phyloP scores from a whole-genome alignment of 2,888 invertebrate genomes.

The Euzetes globulus region DNA sequence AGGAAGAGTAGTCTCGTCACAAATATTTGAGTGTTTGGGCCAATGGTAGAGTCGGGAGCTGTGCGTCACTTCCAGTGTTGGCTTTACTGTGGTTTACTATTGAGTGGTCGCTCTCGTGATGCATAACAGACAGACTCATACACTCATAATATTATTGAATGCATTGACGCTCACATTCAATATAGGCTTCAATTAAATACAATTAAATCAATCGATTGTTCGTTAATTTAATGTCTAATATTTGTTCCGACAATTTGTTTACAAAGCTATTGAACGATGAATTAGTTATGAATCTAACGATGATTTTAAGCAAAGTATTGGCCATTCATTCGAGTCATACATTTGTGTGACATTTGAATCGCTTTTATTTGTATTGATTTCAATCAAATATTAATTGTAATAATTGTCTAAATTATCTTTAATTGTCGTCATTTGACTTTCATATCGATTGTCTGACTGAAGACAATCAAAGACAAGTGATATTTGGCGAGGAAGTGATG shows the following conservation, averaged over 20 bases:
- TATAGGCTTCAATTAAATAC: too few species aligned
- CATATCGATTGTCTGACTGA: neutral
- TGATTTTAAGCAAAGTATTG: neutral
- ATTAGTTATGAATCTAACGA: neutral
- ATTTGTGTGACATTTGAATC: neutral
- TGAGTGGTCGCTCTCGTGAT: too few species aligned
- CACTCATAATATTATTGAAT: too few species aligned
- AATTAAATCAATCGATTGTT: neutral
- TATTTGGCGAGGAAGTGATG: neutral
- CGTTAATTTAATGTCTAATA: neutral
- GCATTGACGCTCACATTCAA: too few species aligned
- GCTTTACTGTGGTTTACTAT: too few species aligned
- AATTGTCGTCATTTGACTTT: too few species aligned
- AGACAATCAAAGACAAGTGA: neutral
- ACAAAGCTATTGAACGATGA: neutral
- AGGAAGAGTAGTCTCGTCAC: too few species aligned
- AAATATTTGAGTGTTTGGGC: too few species aligned
- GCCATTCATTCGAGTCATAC: neutral
- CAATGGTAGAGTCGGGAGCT: too few species aligned
- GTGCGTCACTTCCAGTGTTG: too few species aligned
- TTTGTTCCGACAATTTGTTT: neutral
- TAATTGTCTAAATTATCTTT: neutral
- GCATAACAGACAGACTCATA: too few species aligned
- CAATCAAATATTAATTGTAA: neutral
- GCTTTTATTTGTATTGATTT: neutral